Conservation (phyloP, 2,797 vertebrate genomes). For the Galaxias olidus region DNA sequence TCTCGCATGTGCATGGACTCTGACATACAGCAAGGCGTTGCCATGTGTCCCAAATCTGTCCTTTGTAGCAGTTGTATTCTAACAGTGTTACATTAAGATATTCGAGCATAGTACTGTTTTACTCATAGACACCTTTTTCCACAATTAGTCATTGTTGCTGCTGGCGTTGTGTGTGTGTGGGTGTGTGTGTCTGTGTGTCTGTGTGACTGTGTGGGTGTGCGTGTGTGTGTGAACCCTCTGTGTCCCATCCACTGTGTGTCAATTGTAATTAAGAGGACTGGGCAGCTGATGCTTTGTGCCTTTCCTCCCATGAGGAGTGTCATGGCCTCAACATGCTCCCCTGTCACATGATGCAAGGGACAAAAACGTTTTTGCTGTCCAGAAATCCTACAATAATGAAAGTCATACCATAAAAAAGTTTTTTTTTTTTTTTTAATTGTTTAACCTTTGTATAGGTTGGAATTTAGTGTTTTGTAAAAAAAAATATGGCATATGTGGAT, state of each 20-base stretch:
- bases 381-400: too few relatives aligned
- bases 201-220: slow-evolving; percentile 13
- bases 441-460: too few relatives aligned
- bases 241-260: slow-evolving; percentile 35
- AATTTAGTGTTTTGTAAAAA: too few relatives aligned
- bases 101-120: neutral
- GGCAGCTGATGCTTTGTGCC: slow-evolving; percentile 54
- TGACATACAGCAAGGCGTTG: neutral
- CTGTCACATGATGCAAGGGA: neutral
- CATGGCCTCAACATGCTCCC: neutral
- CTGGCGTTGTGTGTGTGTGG: slow-evolving; percentile 4
- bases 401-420: too few relatives aligned
- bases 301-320: slow-evolving; percentile 36
- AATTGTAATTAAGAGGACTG: slow-evolving; percentile 52
- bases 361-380: too few relatives aligned
- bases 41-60: neutral
- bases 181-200: slow-evolving; percentile 5
- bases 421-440: too few relatives aligned
- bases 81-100: neutral
- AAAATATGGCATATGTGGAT: too few relatives aligned
- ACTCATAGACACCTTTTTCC: neutral
- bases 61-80: neutral
- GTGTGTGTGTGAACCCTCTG: slow-evolving; percentile 23
- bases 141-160: neutral
- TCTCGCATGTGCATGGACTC: neutral